Base-by-base conservation (phyloP, 2,113 vertebrate species). In the Holacanthus passer region DNA sequence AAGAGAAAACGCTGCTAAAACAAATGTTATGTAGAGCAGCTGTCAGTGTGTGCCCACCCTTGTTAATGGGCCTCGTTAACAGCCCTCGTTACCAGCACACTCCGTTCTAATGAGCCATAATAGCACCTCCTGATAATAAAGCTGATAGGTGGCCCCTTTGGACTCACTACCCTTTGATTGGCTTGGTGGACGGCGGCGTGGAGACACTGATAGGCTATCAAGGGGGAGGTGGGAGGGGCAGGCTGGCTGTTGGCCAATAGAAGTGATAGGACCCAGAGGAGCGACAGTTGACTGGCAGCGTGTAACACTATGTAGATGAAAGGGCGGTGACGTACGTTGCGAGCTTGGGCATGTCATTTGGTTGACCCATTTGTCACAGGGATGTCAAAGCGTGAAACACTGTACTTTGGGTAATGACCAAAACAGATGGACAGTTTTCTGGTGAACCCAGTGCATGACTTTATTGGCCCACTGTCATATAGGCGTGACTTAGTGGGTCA, bases 101-200 rank as follows among this genome's bases (percentile, higher is more conserved):
- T 95, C 88, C 90, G 56, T 82, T 87, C 32, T 95, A 95, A 96
- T 94, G 92, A 93, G 92, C 82, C 92, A 95, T 94, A 95, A 95
- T 95, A 88, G 87, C 90, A 48, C 87, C 66, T 85, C 79, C 81
- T 88, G 95, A 95, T 95, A 91, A 93, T 89, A 89, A 67, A 47
- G 31, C 47, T 80, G 95, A 96, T 95, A 93, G 82, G 66, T 67
- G 63, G 80, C 79, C 92, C 85, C 88, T 74, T 77, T 79, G 91
- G 94, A 87, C 89, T 84, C 58, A 72, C 63, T 79, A 76, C 50
- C 43, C 83, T 93, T 91, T 91, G 77, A 91, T 85, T 86, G 87
- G 87, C 82, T 59, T 62, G 39, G 59, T 79, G 75, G 73, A 88
- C 39, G 68, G n/a, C 67, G 47, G 87, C 73, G 59, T 66, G 58